Percentiles rank a stretch among this genome's conserved stretches.
Evolutionary conservation across 2,797 vertebrate species (phyloP).

Genomic region (Lycodopsis pacificus): DNA sequence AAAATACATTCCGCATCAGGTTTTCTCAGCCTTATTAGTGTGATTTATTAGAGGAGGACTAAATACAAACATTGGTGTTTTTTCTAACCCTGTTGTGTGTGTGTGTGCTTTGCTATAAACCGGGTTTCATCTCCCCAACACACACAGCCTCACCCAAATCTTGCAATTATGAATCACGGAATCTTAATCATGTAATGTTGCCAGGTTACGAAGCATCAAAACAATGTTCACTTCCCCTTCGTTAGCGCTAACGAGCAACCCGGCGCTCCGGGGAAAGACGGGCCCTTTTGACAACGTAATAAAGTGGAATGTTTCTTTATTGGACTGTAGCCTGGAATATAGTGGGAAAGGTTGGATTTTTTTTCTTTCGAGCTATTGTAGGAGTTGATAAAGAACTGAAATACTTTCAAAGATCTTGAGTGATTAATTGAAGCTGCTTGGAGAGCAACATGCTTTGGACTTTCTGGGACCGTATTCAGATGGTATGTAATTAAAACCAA

Average conservation of each 20-base stretch:
- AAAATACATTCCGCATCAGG: slow-evolving; percentile 37
- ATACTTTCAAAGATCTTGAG: slow-evolving; percentile 46
- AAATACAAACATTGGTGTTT: slow-evolving; percentile 41
- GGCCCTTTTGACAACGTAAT: slow-evolving; percentile 49
- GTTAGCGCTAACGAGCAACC: slow-evolving; percentile 58
- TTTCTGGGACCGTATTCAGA: slow-evolving; percentile 42
- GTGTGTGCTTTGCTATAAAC: slow-evolving; percentile 52
- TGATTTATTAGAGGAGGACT: slow-evolving; percentile 24
- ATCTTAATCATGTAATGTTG: slow-evolving; percentile 53
- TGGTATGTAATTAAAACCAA: slow-evolving; percentile 30
- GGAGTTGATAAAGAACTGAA: slow-evolving; percentile 37
- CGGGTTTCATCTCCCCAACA: slow-evolving; percentile 21
- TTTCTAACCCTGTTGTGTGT: slow-evolving; percentile 3
- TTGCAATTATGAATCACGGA: slow-evolving; percentile 45
- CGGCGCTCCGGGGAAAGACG: slow-evolving; percentile 1
- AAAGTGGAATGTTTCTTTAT: slow-evolving; percentile 50
- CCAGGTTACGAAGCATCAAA: slow-evolving; percentile 54
- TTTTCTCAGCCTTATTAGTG: slow-evolving; percentile 21
- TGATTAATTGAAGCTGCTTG: slow-evolving; percentile 45
- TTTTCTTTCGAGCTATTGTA: neutral
- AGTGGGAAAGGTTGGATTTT: slow-evolving; percentile 11
- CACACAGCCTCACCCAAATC: slow-evolving; percentile 43
- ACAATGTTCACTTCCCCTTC: slow-evolving; percentile 43
- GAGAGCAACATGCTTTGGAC: slow-evolving; percentile 29
- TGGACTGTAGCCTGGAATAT: slow-evolving; percentile 33